Conservation (phyloP, 2,888 invertebrate genomes). For the Azorinus chamasolen region DNA sequence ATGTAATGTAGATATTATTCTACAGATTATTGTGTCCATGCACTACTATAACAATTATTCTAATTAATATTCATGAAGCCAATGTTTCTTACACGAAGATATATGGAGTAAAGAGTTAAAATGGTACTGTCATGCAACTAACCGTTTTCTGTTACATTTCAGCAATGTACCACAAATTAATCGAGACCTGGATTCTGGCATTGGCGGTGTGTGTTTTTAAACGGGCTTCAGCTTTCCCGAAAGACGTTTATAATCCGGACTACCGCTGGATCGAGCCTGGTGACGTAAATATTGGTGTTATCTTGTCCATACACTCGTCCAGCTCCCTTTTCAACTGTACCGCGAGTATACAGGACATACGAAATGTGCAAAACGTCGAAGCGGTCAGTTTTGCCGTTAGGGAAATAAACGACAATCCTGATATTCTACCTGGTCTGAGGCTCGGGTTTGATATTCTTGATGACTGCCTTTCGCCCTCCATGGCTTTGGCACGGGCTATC, state of each 20-base stretch:
- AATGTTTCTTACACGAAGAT: too few species aligned
- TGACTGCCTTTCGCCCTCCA: conserved; percentile 67
- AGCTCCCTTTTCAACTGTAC: conserved; percentile 52
- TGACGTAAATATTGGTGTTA: conserved; percentile 72
- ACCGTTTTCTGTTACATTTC: too few species aligned
- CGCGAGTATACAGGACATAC: conserved; percentile 35
- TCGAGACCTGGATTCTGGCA: too few species aligned
- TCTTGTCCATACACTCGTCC: conserved; percentile 70
- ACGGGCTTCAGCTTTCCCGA: conserved; percentile 37
- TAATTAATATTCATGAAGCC: too few species aligned
- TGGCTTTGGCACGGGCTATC: conserved; percentile 70
- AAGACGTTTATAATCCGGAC: conserved; percentile 55
- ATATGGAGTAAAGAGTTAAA: too few species aligned
- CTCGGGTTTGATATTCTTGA: conserved; percentile 72
- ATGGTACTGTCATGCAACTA: too few species aligned
- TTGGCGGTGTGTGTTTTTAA: neutral
- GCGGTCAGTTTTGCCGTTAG: conserved; percentile 69
- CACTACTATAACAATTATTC: too few species aligned
- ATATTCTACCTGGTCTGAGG: conserved; percentile 65
- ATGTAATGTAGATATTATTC: too few species aligned
- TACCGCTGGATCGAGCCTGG: conserved; percentile 66
- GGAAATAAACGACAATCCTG: conserved; percentile 68
- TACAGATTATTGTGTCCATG: too few species aligned
- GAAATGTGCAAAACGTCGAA: conserved; percentile 65
- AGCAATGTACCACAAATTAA: too few species aligned